Evolutionary conservation across 2,888 invertebrate species (phyloP).

Genomic region (Tachina grossa): DNA sequence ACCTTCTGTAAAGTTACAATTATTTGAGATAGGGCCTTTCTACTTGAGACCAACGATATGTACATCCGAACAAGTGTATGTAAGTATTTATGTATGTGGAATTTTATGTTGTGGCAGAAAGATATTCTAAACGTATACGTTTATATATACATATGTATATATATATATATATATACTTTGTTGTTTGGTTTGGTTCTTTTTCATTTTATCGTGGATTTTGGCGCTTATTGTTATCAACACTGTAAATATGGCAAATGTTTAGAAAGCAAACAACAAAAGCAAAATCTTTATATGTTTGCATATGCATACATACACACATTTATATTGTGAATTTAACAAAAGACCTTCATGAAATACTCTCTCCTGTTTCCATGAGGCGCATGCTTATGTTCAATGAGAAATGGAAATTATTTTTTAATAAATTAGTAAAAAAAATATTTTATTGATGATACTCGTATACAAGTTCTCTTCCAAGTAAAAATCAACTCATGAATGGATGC

Average conservation of each 20-base stretch:
- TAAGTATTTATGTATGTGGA: no score
- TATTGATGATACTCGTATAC: background rate
- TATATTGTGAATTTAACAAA: constrained; percentile 27
- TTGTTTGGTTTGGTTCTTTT: constrained; percentile 18
- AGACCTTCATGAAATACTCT: background rate
- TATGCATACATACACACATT: no score
- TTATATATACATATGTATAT: no score
- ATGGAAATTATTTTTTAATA: background rate
- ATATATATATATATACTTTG: no score
- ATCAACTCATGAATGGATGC: constrained; percentile 29
- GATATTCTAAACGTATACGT: constrained; percentile 64
- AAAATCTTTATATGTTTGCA: background rate
- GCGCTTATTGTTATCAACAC: constrained; percentile 80
- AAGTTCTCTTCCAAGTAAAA: background rate
- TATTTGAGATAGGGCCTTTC: no score
- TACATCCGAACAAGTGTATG: no score
- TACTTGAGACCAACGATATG: no score
- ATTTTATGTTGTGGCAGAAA: constrained; percentile 43
- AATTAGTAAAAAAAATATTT: background rate
- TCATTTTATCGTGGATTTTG: constrained; percentile 70
- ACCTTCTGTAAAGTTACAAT: no score
- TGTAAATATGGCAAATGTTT: constrained; percentile 78
- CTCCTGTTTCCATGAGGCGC: constrained; percentile 44
- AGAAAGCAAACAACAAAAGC: constrained; percentile 48
- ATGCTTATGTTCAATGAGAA: constrained; percentile 33